These are phyloP conservation scores for Drosophila azteca DNA, from an alignment of 1,140 invertebrate species.

Conservation along the genomic window DNA sequence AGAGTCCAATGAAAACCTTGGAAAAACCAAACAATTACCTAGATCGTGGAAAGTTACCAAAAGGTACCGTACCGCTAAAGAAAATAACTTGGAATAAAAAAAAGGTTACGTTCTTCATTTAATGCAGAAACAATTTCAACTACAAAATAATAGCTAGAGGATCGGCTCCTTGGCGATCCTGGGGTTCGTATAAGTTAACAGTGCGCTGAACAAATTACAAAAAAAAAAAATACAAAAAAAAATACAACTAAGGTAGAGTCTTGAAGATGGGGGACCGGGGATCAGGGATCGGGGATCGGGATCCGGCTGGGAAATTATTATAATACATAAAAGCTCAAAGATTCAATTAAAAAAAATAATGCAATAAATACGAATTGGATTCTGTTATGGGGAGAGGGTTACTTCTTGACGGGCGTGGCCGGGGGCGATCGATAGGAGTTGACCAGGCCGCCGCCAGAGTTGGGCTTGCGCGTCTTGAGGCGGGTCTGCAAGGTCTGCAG, in stretches of 20 bases:
- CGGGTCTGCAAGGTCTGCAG: conserved; percentile 91
- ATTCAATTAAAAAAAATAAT: conserved; percentile 74
- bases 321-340: conserved; percentile 65
- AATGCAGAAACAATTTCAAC: conserved; percentile 80
- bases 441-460: conserved; percentile 48
- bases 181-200: conserved; percentile 66
- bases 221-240: conserved; percentile 57
- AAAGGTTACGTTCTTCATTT: conserved; percentile 56
- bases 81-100: background rate
- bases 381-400: conserved; percentile 10
- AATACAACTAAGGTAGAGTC: conserved; percentile 47
- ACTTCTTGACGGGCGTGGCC: conserved; percentile 64
- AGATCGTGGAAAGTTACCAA: too few species aligned
- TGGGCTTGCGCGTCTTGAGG: conserved; percentile 86
- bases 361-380: conserved; percentile 70
- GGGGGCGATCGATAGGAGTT: conserved; percentile 71
- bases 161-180: conserved; percentile 35
- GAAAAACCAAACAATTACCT: too few species aligned
- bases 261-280: background rate
- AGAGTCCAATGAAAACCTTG: too few species aligned
- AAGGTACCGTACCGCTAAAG: too few species aligned
- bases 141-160: conserved; percentile 70
- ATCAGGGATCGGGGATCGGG: conserved; percentile 8
- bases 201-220: conserved; percentile 74
- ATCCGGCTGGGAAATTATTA: conserved; percentile 35